A percentile compares a stretch with the other conserved stretches of the same genome.
These are phyloP conservation scores for Eilema caniola DNA, from an alignment of 2,888 invertebrate species.

Conservation along the genomic window DNA sequence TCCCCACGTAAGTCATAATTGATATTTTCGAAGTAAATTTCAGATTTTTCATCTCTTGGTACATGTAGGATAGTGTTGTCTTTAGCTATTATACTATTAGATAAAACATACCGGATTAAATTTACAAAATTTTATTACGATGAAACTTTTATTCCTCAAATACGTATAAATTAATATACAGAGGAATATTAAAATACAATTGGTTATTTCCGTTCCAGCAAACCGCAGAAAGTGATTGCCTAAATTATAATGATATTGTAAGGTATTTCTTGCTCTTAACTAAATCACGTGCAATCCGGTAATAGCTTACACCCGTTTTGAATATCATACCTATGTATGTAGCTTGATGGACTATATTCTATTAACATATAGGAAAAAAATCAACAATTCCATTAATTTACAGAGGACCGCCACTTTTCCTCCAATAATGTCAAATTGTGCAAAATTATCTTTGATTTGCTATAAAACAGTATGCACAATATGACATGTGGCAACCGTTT, in stretches of 20 bases:
- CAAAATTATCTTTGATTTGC: too few relatives aligned
- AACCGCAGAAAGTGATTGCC: constrained; percentile 52
- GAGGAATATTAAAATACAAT: constrained; percentile 5
- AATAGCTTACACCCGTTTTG: constrained; percentile 30
- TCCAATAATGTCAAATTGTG: too few relatives aligned
- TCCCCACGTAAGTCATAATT: constrained; percentile 73
- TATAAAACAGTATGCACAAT: too few relatives aligned
- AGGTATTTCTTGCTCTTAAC: constrained; percentile 47
- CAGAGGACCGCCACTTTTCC: too few relatives aligned
- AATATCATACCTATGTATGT: constrained; percentile 10
- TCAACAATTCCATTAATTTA: too few relatives aligned
- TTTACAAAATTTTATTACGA: background rate
- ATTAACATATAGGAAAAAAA: background rate
- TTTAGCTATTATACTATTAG: background rate
- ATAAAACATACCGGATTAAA: background rate
- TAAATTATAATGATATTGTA: constrained; percentile 55
- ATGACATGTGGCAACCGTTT: too few relatives aligned
- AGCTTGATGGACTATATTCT: constrained; percentile 27
- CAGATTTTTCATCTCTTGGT: background rate
- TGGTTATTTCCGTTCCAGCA: constrained; percentile 46
- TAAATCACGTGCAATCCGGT: constrained; percentile 37
- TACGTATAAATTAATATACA: background rate
- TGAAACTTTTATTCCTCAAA: background rate
- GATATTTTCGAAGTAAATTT: background rate
- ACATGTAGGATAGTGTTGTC: background rate